phyloP scores from a whole-genome alignment of 92 coral and sea anemone species.

The Siderastrea siderea region DNA sequence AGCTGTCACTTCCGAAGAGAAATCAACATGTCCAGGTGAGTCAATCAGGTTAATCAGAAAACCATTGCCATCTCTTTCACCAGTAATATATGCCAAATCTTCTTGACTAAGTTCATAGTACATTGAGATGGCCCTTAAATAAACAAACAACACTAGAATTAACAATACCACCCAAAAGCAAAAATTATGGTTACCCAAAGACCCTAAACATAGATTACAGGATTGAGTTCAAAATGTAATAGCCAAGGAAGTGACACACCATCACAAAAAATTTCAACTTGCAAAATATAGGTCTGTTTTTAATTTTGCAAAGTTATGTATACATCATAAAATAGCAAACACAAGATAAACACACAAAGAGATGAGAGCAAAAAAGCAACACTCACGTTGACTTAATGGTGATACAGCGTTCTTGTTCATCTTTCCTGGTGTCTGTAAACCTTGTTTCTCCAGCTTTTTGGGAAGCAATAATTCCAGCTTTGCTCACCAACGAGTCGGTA shows the following conservation, averaged over 20 bases:
- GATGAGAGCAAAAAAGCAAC: background rate
- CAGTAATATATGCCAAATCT: slow-evolving; percentile 72
- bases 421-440: slow-evolving; percentile 97
- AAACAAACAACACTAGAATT: background rate
- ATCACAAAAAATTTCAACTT: too few species aligned
- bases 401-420: slow-evolving; percentile 97
- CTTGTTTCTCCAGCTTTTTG: slow-evolving; percentile 95
- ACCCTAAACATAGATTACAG: too few species aligned
- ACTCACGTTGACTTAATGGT: slow-evolving; percentile 99
- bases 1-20: slow-evolving; percentile 99
- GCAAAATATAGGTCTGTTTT: too few species aligned
- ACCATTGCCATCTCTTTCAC: slow-evolving; percentile 70
- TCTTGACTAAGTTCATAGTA: slow-evolving; percentile 84
- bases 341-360: background rate
- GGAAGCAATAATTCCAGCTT: slow-evolving; percentile 95
- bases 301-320: too few species aligned
- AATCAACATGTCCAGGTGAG: slow-evolving; percentile 99
- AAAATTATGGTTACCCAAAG: too few species aligned
- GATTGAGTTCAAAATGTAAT: too few species aligned
- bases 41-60: slow-evolving; percentile 96
- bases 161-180: background rate
- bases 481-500: slow-evolving; percentile 96
- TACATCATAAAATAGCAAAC: too few species aligned
- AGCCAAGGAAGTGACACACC: too few species aligned
- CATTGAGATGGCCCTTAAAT: slow-evolving; percentile 92